Evolutionary conservation across 2,113 vertebrate species (phyloP).

Genomic region (Sula dactylatra): DNA sequence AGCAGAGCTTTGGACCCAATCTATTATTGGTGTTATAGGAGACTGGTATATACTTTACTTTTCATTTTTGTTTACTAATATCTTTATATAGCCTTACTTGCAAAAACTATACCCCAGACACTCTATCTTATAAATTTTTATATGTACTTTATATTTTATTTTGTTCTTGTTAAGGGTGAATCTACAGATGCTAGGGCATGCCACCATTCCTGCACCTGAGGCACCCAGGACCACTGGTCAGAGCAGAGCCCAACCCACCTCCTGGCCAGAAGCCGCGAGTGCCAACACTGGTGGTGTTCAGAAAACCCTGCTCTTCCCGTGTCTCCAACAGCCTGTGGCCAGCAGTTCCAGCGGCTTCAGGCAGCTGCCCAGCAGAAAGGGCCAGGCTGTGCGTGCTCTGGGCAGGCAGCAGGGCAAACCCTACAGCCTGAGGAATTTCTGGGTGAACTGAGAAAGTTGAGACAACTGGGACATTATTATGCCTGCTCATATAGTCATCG

Average conservation of each 20-base stretch:
- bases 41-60: neutral
- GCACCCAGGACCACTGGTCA: neutral
- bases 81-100: neutral
- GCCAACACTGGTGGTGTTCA: fast-evolving
- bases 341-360: fast-evolving
- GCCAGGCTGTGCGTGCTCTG: neutral
- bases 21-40: neutral
- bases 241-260: neutral
- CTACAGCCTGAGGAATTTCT: neutral
- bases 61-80: neutral
- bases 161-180: neutral
- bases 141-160: neutral
- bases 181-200: neutral
- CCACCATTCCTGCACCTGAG: neutral
- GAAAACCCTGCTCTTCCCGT: fast-evolving
- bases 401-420: neutral
- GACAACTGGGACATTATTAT: neutral
- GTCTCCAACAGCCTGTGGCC: fast-evolving
- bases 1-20: neutral
- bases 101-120: neutral
- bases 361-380: neutral
- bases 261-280: neutral
- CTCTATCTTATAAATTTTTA: neutral
- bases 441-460: neutral
- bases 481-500: neutral